Percentiles rank a stretch among this genome's conserved stretches.
Evolutionary conservation across 2,113 vertebrate genomes (phyloP).

Genomic region (Myotis lucifugus): DNA sequence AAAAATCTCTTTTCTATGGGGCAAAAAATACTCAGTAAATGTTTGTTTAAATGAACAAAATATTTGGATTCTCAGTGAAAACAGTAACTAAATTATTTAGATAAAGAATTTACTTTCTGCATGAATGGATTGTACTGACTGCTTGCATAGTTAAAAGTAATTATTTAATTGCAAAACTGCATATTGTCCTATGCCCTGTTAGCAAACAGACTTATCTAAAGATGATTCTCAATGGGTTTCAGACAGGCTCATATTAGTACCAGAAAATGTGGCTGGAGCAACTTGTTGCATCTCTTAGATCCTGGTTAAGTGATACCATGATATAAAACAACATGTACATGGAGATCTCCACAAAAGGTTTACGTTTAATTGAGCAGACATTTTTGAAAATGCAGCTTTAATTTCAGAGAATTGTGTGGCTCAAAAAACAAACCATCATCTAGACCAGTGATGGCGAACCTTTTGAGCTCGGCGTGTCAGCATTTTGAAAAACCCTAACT

Average conservation of each 20-base stretch:
- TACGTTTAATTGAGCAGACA: not conserved
- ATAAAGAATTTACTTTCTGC: slow-evolving; percentile 5
- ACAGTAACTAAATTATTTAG: not conserved
- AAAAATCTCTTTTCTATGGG: not conserved
- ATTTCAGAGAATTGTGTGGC: not conserved
- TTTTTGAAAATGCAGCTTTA: slow-evolving; percentile 28
- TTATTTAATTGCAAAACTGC: slow-evolving; percentile 28
- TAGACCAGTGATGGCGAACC: not conserved
- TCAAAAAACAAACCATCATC: not conserved
- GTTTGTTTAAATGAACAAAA: slow-evolving; percentile 25
- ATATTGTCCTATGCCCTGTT: not conserved
- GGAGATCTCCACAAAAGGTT: not conserved
- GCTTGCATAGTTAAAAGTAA: not conserved
- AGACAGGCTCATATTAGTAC: not conserved
- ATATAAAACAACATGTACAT: not conserved
- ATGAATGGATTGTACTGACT: not conserved
- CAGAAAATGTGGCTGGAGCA: not conserved
- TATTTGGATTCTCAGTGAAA: slow-evolving; percentile 31
- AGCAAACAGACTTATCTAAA: not conserved
- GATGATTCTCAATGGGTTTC: not conserved
- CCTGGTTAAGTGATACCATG: not conserved
- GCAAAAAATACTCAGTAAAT: not conserved
- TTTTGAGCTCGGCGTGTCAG: too few relatives aligned
- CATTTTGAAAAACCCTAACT: too few relatives aligned
- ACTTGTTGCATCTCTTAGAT: not conserved